Evolutionary conservation across 2,113 vertebrate genomes (phyloP).

Genomic region (Bos javanicus): DNA sequence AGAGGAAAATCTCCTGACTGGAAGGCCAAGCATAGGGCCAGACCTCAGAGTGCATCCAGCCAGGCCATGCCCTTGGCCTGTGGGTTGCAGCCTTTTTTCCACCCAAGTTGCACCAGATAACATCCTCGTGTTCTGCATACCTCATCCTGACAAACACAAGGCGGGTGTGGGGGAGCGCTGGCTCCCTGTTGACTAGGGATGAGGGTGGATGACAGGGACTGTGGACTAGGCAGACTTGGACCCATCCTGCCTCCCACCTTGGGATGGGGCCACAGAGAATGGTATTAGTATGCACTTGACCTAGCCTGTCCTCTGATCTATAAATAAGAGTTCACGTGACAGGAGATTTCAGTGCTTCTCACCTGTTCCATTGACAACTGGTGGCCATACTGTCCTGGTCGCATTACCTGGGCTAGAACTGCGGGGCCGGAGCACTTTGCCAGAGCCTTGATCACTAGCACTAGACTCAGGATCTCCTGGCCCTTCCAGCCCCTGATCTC

Average conservation of each 20-base stretch:
- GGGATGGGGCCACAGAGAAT: not conserved
- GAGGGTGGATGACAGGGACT: not conserved
- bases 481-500: accelerated
- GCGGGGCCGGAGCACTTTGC: not conserved
- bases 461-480: not conserved
- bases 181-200: not conserved
- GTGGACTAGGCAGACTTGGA: too few relatives aligned
- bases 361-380: not conserved
- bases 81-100: not conserved
- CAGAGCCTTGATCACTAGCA: not conserved
- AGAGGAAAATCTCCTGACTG: not conserved
- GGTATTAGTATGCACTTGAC: not conserved
- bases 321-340: not conserved
- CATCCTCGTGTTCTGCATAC: accelerated
- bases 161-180: not conserved
- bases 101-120: not conserved
- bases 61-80: not conserved
- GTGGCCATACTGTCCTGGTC: not conserved
- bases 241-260: not conserved
- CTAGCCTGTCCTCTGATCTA: not conserved
- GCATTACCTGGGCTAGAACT: not conserved
- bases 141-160: not conserved
- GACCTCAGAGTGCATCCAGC: not conserved
- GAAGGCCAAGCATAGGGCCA: not conserved
- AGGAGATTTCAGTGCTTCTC: not conserved